Conservation (phyloP, 1,140 invertebrate genomes). For the Anastrepha ludens region DNA sequence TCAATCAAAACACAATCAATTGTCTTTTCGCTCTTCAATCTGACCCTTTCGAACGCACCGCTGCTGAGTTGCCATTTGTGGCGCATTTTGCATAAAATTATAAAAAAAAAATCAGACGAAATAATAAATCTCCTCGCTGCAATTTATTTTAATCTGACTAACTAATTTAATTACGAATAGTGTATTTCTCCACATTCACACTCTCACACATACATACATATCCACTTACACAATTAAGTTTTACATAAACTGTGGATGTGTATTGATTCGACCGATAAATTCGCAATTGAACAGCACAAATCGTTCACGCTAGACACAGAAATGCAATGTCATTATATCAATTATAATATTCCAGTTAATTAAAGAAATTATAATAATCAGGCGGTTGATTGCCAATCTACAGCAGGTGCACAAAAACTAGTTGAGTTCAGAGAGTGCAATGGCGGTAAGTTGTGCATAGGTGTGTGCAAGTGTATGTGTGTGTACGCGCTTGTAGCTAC, state of each 20-base stretch:
- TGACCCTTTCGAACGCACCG: too few relatives aligned
- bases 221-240: neutral
- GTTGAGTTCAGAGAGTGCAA: neutral
- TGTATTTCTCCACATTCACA: too few relatives aligned
- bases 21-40: too few relatives aligned
- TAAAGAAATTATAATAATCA: constrained; percentile 38
- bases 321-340: constrained; percentile 51
- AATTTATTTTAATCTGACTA: too few relatives aligned
- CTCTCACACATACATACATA: neutral
- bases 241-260: neutral
- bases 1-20: too few relatives aligned
- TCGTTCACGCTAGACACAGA: neutral
- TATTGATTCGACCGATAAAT: constrained; percentile 15
- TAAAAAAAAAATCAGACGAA: too few relatives aligned
- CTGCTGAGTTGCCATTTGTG: too few relatives aligned
- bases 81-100: too few relatives aligned
- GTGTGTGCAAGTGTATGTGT: too few relatives aligned
- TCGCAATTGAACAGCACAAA: constrained; percentile 23
- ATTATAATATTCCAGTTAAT: constrained; percentile 53
- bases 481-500: too few relatives aligned
- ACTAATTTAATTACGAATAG: neutral
- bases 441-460: neutral
- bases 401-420: neutral
- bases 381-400: constrained; percentile 1
- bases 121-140: too few relatives aligned